phyloP scores from a whole-genome alignment of 2,797 vertebrate species.

The Amblyopsis hoosieri region DNA sequence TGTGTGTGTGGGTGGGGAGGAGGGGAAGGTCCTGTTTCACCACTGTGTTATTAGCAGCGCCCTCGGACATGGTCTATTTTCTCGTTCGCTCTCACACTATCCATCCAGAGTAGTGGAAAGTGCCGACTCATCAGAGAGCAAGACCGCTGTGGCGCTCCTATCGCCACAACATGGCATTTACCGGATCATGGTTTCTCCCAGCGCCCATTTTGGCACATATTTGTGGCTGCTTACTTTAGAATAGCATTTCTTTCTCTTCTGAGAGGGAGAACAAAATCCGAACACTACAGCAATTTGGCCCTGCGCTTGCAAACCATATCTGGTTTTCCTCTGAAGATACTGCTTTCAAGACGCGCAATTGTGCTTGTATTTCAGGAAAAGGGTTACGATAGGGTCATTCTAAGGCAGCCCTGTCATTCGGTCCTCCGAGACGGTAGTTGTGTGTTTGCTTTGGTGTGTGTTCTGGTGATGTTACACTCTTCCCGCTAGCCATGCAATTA shows the following conservation, averaged over 20 bases:
- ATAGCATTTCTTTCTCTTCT: slow-evolving; percentile 13
- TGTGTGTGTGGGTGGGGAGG: slow-evolving; percentile 4
- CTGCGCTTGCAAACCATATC: slow-evolving; percentile 36
- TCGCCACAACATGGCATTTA: slow-evolving; percentile 55
- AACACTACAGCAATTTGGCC: slow-evolving; percentile 42
- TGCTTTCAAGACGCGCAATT: slow-evolving; percentile 30
- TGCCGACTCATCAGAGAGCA: slow-evolving; percentile 58
- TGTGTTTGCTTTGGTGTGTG: slow-evolving; percentile 55
- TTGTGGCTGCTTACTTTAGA: slow-evolving; percentile 59
- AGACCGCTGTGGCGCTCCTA: slow-evolving; percentile 50
- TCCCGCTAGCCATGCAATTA: slow-evolving; percentile 57
- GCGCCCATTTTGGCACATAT: slow-evolving; percentile 61
- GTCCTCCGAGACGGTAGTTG: slow-evolving; percentile 18
- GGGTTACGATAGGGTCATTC: slow-evolving; percentile 51
- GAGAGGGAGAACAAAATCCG: slow-evolving; percentile 37
- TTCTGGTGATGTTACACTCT: slow-evolving; percentile 58
- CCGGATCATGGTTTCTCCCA: slow-evolving; percentile 48
- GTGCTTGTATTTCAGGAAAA: slow-evolving; percentile 52
- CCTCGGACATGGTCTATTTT: slow-evolving; percentile 29
- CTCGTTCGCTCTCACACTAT: slow-evolving; percentile 29
- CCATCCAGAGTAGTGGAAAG: slow-evolving; percentile 55
- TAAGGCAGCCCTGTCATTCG: slow-evolving; percentile 43
- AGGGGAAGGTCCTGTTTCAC: slow-evolving; percentile 17
- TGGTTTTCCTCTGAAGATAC: slow-evolving; percentile 36
- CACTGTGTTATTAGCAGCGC: slow-evolving; percentile 55